Percentiles rank a stretch among this genome's conserved stretches.
phyloP scores from a whole-genome alignment of 2,113 vertebrate species.

The Cyrtonyx montezumae region DNA sequence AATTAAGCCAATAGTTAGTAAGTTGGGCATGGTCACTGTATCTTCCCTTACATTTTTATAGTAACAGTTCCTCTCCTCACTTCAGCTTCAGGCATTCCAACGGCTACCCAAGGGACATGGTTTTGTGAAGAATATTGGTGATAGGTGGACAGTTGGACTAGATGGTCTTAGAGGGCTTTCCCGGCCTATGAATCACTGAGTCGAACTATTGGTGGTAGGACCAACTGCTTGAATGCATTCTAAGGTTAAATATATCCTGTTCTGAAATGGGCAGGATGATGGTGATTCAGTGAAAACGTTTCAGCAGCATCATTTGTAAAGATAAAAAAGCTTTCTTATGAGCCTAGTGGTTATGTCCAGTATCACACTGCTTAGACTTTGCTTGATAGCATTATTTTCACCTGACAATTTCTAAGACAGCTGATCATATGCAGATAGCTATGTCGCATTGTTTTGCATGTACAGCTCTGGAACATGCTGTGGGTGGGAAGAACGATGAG shows the following conservation, averaged over 20 bases:
- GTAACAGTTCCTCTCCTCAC: not conserved
- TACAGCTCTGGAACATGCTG: not conserved
- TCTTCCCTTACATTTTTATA: conserved; percentile 1
- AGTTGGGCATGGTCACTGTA: not conserved
- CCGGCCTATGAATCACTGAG: not conserved
- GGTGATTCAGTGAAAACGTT: conserved; percentile 31
- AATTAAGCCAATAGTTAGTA: not conserved
- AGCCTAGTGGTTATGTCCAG: not conserved
- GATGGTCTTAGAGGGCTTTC: too few relatives aligned
- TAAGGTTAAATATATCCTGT: conserved; percentile 57
- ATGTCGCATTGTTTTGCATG: not conserved
- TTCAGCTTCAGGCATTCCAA: not conserved
- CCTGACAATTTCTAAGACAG: not conserved
- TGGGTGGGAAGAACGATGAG: not conserved
- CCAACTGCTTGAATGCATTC: conserved; percentile 38
- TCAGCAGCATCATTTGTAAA: conserved; percentile 3
- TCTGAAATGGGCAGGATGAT: conserved; percentile 40
- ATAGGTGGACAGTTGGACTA: too few relatives aligned
- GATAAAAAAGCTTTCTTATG: not conserved
- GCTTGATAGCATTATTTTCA: not conserved
- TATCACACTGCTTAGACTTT: not conserved
- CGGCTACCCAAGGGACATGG: not conserved
- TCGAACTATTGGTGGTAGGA: not conserved
- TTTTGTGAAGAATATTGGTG: too few relatives aligned
- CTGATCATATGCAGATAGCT: not conserved